These are phyloP conservation scores for Muscina levida DNA, from an alignment of 2,888 invertebrate genomes.

Conservation along the genomic window DNA sequence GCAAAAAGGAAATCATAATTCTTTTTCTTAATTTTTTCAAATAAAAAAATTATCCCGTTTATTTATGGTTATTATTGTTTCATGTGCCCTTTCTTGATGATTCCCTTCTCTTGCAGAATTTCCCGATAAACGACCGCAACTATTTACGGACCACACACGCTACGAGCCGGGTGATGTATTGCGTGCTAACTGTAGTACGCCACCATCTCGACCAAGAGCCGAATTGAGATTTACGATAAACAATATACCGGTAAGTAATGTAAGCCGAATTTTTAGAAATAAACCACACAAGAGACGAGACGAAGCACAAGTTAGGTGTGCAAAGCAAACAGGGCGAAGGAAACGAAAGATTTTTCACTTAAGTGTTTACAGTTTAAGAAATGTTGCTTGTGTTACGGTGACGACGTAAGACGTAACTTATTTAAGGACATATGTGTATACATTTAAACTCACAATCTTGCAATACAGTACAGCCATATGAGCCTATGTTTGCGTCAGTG, in stretches of 20 bases:
- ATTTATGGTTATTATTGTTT: constrained; percentile 39
- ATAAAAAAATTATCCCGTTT: constrained; percentile 31
- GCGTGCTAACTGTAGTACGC: constrained; percentile 88
- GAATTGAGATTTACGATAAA: constrained; percentile 88
- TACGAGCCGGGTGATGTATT: constrained; percentile 88
- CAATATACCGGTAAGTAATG: constrained; percentile 86
- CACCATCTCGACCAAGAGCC: constrained; percentile 87
- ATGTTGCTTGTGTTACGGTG: not conserved
- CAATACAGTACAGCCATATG: too few relatives aligned
- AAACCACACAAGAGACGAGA: not conserved
- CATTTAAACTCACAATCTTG: too few relatives aligned
- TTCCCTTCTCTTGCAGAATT: constrained; percentile 82
- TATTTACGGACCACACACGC: constrained; percentile 86
- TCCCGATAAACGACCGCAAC: constrained; percentile 85
- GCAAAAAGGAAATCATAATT: constrained; percentile 22
- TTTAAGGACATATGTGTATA: too few relatives aligned
- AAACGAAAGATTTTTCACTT: not conserved
- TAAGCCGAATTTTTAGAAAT: not conserved
- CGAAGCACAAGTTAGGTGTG: not conserved
- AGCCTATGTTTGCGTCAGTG: not conserved
- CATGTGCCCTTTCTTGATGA: not conserved
- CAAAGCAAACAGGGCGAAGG: not conserved
- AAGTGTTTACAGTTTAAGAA: constrained; percentile 24
- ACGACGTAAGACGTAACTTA: not conserved
- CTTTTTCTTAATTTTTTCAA: constrained; percentile 32